Base-by-base conservation (phyloP, 2,797 vertebrate genomes). In the Galagoides demidoff region DNA sequence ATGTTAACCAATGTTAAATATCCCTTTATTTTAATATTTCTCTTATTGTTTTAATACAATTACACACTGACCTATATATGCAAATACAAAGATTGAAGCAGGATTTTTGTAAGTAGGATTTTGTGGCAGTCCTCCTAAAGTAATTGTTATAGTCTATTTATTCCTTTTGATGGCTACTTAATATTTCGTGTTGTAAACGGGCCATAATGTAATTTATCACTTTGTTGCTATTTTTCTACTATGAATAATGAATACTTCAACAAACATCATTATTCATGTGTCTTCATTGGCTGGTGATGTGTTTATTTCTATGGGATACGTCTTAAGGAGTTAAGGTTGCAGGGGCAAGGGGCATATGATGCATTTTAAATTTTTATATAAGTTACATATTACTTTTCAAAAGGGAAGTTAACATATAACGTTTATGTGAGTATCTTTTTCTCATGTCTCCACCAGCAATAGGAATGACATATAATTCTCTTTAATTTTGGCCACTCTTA, bases 151-250 rank as follows among this genome's bases (percentile, higher is more conserved):
- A 13, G 0, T 14, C 43, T 89, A 25, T 39, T 85, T 79, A 73
- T 68, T 86, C 59, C 12, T 94, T 82, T 95, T 79, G 91, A 95
- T 85, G 71, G 29, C 9, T 91, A 66, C 29, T 95, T 97, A 92
- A 77, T 95, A 96, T 59, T 93, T 68, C 34, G 31, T 84, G 27
- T 37, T 93, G n/a, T 82, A 29, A 85, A 85, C 63, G 2, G 16
- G 2, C 12, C 39, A 1, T 68, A 52, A 92, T 76, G 59, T 82
- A 81, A 63, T 79, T 89, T 85, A 61, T 39, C 8, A 76, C 25
- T 82, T 79, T 87, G 81, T 64, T 88, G 70, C 57, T 20, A 61
- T 34, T 71, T 85, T 89, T 64, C 64, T 83, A 10, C 45, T 43
- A 27, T 63, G 45, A 79, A 34, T 88, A 43, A 85, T 66, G 64